These are phyloP conservation scores for Andrena bicolor DNA, from an alignment of 2,888 invertebrate species.

Conservation along the genomic window DNA sequence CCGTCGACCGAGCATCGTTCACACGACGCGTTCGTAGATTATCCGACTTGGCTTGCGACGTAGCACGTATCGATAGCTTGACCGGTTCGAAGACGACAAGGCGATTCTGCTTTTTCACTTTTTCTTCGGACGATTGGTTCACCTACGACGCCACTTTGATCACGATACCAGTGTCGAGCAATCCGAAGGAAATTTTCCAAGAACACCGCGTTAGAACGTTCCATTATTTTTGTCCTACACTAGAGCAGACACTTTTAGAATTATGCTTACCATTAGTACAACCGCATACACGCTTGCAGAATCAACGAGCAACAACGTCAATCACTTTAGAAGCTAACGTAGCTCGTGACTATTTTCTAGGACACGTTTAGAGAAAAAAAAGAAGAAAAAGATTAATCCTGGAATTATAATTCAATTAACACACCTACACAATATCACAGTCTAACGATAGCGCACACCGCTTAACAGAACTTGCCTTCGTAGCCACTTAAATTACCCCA, in stretches of 20 bases:
- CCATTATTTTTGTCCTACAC: not conserved
- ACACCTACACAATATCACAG: not conserved
- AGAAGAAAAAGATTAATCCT: too few species aligned
- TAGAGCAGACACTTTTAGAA: constrained; percentile 1
- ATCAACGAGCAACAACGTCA: too few species aligned
- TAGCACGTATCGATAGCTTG: constrained; percentile 58
- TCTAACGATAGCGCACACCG: constrained; percentile 5
- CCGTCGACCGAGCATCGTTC: constrained; percentile 20
- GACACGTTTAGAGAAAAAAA: too few species aligned
- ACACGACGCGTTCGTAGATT: constrained; percentile 28
- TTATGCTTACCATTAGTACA: not conserved
- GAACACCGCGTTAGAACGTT: not conserved
- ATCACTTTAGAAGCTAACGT: too few species aligned
- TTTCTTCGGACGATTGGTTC: not conserved
- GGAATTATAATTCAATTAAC: not conserved
- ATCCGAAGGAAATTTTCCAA: constrained; percentile 43
- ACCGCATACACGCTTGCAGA: not conserved
- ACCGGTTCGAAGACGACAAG: not conserved
- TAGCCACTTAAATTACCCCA: constrained; percentile 41
- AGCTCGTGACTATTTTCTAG: too few species aligned
- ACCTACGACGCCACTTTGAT: not conserved
- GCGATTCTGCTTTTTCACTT: not conserved
- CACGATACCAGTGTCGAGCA: not conserved
- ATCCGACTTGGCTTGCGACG: constrained; percentile 26
- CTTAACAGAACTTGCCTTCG: constrained; percentile 38